These are phyloP conservation scores for Ursus arctos DNA, from an alignment of 2,113 vertebrate genomes.

Conservation along the genomic window DNA sequence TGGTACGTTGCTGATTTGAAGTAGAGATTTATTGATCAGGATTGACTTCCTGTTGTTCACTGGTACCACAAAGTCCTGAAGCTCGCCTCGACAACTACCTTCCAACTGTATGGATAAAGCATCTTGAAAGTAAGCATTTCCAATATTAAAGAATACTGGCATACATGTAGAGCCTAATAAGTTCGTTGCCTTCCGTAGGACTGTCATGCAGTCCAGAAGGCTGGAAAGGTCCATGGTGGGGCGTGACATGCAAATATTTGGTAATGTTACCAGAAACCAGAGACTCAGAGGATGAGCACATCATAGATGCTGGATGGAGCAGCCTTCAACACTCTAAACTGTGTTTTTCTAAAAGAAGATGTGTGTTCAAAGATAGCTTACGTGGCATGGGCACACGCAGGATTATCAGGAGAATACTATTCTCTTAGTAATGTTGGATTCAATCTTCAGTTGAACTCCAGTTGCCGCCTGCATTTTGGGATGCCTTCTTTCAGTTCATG, in stretches of 20 bases:
- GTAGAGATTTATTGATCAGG: background rate
- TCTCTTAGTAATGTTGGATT: background rate
- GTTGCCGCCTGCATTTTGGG: background rate
- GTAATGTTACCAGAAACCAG: background rate
- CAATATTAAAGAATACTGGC: background rate
- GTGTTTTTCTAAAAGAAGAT: background rate
- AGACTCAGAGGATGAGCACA: background rate
- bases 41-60: background rate
- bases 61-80: background rate
- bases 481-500: constrained; percentile 20
- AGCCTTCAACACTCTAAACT: background rate
- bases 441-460: background rate
- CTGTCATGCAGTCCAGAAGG: background rate
- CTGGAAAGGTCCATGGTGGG: background rate
- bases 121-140: background rate
- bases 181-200: background rate
- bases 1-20: background rate
- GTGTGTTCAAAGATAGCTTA: background rate
- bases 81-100: background rate
- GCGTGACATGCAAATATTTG: background rate
- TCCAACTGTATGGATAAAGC: background rate
- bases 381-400: no score
- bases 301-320: background rate
- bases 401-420: background rate
- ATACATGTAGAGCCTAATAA: background rate